Base-by-base conservation (phyloP, 2,797 vertebrate species). In the Anolis apletophallus region DNA sequence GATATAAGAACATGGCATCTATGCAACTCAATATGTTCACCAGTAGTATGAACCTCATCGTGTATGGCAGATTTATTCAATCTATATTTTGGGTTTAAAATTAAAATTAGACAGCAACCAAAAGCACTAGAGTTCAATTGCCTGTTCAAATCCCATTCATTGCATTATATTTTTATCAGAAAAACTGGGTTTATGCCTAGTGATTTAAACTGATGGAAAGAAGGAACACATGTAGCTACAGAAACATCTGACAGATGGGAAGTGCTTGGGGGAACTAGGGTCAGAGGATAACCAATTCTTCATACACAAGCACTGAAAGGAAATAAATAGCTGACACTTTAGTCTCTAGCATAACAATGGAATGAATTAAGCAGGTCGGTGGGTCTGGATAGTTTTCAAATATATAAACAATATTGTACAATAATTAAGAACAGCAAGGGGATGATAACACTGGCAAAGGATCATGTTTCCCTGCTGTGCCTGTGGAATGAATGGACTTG, bases 181-280 rank as follows among this genome's bases (percentile, higher is more conserved):
- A 87, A 79, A 55, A 54, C 46, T 82, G 23, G 55, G 72, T 89
- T 32, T 75, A 80, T 88, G 54, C 36, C 57, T 26, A 2, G 67
- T 57, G 54, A 59, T 59, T 91, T 92, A 90, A 85, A 68, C 61
- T 0, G 0, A 81, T 40, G 29, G 36, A 85, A 68, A 78, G 83
- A 83, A 85, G 50, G 67, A 79, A 90, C 87, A 83, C 71, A 57
- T 87, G 86, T 84, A 92, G 80, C 68, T 91, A 91, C 90, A 92
- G 88, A 90, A 89, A 90, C 40, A 55, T 88, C 89, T 93, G 93
- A 90, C 93, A 93, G 90, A 88, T 88, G 93, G 87, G 68, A 92
- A 92, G 81, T 61, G 83, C 91, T 83, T 0, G 0, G 59, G 87
- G 89, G 86, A 91, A 84, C 74, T 78, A 87, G 89, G 92, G 92